A percentile compares a stretch with the other conserved stretches of the same genome.
Conservation (phyloP, 1,140 invertebrate species). For the Conopomorpha cramerella region DNA sequence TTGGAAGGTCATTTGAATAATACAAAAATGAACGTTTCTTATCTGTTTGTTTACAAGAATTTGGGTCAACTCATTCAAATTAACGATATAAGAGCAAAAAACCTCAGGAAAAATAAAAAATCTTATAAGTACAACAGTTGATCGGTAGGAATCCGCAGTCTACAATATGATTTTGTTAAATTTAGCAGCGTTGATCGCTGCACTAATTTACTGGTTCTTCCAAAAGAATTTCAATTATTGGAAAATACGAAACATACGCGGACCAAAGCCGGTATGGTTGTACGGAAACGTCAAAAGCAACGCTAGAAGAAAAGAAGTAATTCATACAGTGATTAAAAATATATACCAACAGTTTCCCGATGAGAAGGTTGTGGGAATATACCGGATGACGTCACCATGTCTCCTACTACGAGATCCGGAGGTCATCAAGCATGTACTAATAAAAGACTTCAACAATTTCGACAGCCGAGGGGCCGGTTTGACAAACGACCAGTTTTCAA, state of each 20-base stretch:
- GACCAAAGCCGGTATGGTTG: background rate
- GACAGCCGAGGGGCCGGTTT: constrained; percentile 5
- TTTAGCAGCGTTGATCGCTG: too few relatives aligned
- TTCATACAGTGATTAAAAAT: background rate
- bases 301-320: background rate
- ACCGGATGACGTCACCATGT: background rate
- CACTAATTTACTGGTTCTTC: too few relatives aligned
- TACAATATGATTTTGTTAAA: too few relatives aligned
- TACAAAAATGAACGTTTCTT: too few relatives aligned
- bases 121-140: too few relatives aligned
- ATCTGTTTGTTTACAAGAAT: too few relatives aligned
- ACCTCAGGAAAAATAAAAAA: too few relatives aligned
- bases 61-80: too few relatives aligned
- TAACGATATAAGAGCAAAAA: too few relatives aligned
- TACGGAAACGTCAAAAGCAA: background rate
- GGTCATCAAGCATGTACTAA: background rate
- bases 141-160: too few relatives aligned
- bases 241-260: background rate
- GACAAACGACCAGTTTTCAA: constrained; percentile 25
- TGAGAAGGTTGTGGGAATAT: background rate
- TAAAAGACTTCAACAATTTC: background rate
- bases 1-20: too few relatives aligned
- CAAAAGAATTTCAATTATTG: background rate
- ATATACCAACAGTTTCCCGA: background rate
- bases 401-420: background rate